A percentile compares a stretch with the other conserved stretches of the same genome.
Conservation (phyloP, 2,888 invertebrate genomes). For the Synanthedon vespiformis region DNA sequence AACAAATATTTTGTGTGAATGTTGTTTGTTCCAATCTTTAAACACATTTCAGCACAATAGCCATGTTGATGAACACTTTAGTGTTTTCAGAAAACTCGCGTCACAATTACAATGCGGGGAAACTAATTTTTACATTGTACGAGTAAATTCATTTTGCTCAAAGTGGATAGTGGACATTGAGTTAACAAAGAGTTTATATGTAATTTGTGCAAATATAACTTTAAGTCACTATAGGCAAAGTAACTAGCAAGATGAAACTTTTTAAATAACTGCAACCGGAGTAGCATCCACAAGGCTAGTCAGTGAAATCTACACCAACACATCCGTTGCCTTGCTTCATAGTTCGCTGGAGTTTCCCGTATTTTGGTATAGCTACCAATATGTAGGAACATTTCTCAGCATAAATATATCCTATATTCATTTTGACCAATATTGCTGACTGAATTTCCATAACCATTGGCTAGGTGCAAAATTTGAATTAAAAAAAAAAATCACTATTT, state of each 20-base stretch:
- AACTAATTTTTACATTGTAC: too few relatives aligned
- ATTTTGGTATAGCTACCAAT: constrained; percentile 3
- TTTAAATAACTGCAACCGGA: constrained; percentile 24
- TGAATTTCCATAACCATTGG: too few relatives aligned
- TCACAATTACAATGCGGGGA: background rate
- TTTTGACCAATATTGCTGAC: too few relatives aligned
- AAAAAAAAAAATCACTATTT: too few relatives aligned
- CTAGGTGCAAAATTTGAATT: too few relatives aligned
- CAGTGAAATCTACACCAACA: constrained; percentile 41
- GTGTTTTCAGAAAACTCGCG: constrained; percentile 45
- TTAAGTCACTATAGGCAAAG: too few relatives aligned
- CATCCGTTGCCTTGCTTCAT: constrained; percentile 42
- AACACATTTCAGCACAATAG: constrained; percentile 45
- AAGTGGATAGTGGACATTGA: too few relatives aligned
- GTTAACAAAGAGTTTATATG: too few relatives aligned
- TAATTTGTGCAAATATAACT: too few relatives aligned
- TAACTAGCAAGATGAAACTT: background rate
- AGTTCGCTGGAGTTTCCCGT: constrained; percentile 24
- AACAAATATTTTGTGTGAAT: constrained; percentile 45
- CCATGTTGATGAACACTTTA: constrained; percentile 47
- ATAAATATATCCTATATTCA: too few relatives aligned
- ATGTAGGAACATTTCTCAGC: too few relatives aligned
- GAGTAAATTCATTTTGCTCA: too few relatives aligned
- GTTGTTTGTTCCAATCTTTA: constrained; percentile 38
- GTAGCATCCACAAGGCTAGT: constrained; percentile 37